Percentiles rank a stretch among this genome's conserved stretches.
Evolutionary conservation across 2,797 vertebrate species (phyloP).

Genomic region (Darevskia nairensis): DNA sequence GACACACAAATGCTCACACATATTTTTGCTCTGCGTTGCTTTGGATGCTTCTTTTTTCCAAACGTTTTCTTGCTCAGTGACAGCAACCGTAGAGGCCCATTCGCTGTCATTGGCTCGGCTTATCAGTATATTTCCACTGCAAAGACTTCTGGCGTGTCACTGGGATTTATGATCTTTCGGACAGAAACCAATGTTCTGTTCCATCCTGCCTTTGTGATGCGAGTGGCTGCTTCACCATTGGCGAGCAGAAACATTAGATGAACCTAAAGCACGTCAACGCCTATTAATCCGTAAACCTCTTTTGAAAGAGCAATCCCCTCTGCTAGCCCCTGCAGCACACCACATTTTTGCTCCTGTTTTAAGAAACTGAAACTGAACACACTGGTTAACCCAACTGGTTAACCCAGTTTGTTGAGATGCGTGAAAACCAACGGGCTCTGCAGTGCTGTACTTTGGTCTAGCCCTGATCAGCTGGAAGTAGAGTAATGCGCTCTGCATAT

Average conservation of each 20-base stretch:
- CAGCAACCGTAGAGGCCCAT: background rate
- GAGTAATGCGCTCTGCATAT: background rate
- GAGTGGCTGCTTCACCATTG: conserved; percentile 35
- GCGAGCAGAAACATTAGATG: conserved; percentile 26
- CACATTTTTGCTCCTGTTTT: background rate
- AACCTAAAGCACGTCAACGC: background rate
- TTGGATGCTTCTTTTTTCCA: conserved; percentile 46
- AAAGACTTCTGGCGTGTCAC: conserved; percentile 44
- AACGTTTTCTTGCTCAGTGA: conserved; percentile 46
- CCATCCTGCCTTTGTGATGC: conserved; percentile 36
- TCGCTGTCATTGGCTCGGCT: conserved; percentile 28
- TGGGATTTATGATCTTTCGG: conserved; percentile 39
- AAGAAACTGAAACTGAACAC: background rate
- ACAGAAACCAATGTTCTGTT: conserved; percentile 31
- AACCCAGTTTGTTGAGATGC: no score
- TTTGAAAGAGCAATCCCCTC: background rate
- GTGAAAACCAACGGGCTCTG: no score
- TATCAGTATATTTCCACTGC: conserved; percentile 56
- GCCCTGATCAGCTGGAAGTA: background rate
- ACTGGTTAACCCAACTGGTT: background rate
- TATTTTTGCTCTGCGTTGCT: conserved; percentile 34
- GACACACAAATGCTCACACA: conserved; percentile 8
- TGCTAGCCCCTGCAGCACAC: background rate
- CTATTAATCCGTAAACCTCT: background rate
- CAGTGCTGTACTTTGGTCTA: background rate